Evolutionary conservation across 35 echinoderm and acorn worm species (phyloP).

Genomic region (Apostichopus parvimensis): DNA sequence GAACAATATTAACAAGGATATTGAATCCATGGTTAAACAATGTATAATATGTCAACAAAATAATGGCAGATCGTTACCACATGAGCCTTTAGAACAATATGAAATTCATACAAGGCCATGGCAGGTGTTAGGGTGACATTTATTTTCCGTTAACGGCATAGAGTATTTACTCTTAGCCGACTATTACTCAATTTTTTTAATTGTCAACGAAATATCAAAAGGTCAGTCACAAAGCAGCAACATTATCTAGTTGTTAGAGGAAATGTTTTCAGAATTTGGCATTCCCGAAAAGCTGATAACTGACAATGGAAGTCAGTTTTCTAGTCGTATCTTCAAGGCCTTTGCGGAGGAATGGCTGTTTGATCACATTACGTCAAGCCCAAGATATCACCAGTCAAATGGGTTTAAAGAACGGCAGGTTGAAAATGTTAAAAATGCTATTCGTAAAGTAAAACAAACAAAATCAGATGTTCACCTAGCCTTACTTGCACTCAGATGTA

Average conservation of each 20-base stretch:
- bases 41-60: constrained; percentile 54
- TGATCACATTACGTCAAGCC: constrained; percentile 67
- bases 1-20: constrained; percentile 54
- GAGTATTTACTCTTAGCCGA: constrained; percentile 65
- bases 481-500: constrained; percentile 47
- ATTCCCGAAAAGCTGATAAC: constrained; percentile 50
- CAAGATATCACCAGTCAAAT: constrained; percentile 59
- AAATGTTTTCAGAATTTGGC: constrained; percentile 48
- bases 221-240: neutral
- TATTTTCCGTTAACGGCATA: constrained; percentile 54
- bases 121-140: constrained; percentile 58
- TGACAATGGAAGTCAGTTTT: constrained; percentile 62
- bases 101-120: constrained; percentile 55
- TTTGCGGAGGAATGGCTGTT: constrained; percentile 55
- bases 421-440: constrained; percentile 58
- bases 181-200: constrained; percentile 68
- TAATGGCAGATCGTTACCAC: neutral
- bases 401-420: constrained; percentile 61
- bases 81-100: neutral
- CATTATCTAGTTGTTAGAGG: neutral
- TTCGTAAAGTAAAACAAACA: constrained; percentile 33
- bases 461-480: constrained; percentile 29
- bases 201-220: constrained; percentile 15
- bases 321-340: constrained; percentile 18
- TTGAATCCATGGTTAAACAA: constrained; percentile 45